phyloP scores from a whole-genome alignment of 2,113 vertebrate genomes.

The Cheilinus undulatus region DNA sequence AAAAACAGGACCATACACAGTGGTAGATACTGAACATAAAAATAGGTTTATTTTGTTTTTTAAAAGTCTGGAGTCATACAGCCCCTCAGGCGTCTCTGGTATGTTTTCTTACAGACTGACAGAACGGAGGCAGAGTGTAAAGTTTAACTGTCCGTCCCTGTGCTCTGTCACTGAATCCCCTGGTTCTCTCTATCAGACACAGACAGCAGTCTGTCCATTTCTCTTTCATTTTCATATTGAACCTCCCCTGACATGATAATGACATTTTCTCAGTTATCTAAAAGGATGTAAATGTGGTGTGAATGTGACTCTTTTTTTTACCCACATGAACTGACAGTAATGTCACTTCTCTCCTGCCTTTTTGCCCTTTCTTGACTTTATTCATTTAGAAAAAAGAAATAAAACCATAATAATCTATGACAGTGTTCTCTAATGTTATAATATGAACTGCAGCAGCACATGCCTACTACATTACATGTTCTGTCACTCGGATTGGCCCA shows the following conservation, averaged over 20 bases:
- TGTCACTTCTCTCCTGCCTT: neutral
- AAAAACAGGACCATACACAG: neutral
- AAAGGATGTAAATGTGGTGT: constrained; percentile 18
- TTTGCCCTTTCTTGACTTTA: neutral
- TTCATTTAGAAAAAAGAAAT: neutral
- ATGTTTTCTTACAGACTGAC: constrained; percentile 11
- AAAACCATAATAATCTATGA: too few species aligned
- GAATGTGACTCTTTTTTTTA: constrained; percentile 5
- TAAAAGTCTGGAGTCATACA: constrained; percentile 4
- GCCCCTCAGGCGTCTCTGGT: constrained; percentile 9
- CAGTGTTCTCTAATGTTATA: too few species aligned
- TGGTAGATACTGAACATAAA: too few species aligned
- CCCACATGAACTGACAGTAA: neutral
- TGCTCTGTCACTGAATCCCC: neutral
- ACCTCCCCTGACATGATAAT: constrained; percentile 1
- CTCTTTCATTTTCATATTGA: neutral
- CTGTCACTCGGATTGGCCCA: too few species aligned
- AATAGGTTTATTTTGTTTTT: neutral
- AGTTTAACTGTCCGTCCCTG: neutral
- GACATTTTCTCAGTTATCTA: neutral
- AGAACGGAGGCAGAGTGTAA: neutral
- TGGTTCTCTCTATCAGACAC: neutral
- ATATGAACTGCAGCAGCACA: too few species aligned
- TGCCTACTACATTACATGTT: too few species aligned
- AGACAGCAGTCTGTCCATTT: neutral